Conservation (phyloP, 2,888 invertebrate species). For the Pollenia griseotomentosa region DNA sequence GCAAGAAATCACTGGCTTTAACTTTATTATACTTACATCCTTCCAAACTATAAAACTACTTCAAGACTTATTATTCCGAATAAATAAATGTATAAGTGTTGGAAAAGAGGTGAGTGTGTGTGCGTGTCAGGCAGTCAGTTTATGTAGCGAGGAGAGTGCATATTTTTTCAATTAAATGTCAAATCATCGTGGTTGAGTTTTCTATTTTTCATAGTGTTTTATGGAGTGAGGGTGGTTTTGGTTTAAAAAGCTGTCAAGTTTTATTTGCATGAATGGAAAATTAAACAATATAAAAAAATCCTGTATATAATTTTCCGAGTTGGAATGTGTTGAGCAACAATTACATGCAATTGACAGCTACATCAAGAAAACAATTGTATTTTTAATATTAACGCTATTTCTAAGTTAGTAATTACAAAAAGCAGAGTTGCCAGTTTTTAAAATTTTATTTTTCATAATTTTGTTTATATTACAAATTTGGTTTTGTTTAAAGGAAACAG, state of each 20-base stretch:
- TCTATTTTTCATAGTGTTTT: slow-evolving; percentile 4
- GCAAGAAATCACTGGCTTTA: slow-evolving; percentile 52
- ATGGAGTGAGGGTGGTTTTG: slow-evolving; percentile 30
- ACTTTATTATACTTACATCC: slow-evolving; percentile 32
- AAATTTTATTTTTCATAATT: background rate
- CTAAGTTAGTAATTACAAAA: background rate
- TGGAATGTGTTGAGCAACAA: slow-evolving; percentile 44
- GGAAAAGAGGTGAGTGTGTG: background rate
- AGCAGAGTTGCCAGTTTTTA: background rate
- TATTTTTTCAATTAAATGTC: slow-evolving; percentile 71
- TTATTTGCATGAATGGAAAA: slow-evolving; percentile 62
- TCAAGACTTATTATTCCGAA: slow-evolving; percentile 19
- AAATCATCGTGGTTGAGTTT: slow-evolving; percentile 61
- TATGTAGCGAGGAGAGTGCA: slow-evolving; percentile 51
- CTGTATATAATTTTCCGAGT: slow-evolving; percentile 1
- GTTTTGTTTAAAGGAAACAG: too few relatives aligned
- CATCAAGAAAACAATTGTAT: slow-evolving; percentile 21
- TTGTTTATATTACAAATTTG: too few relatives aligned
- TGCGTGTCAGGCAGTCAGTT: background rate
- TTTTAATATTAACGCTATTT: background rate
- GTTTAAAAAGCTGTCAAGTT: slow-evolving; percentile 58
- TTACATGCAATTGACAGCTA: slow-evolving; percentile 64
- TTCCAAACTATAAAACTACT: slow-evolving; percentile 22
- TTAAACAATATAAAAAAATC: slow-evolving; percentile 4
- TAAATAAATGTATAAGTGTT: slow-evolving; percentile 23